A percentile compares a stretch with the other conserved stretches of the same genome.
Evolutionary conservation across 1,140 invertebrate species (phyloP).

Genomic region (Dendroctonus ponderosae): DNA sequence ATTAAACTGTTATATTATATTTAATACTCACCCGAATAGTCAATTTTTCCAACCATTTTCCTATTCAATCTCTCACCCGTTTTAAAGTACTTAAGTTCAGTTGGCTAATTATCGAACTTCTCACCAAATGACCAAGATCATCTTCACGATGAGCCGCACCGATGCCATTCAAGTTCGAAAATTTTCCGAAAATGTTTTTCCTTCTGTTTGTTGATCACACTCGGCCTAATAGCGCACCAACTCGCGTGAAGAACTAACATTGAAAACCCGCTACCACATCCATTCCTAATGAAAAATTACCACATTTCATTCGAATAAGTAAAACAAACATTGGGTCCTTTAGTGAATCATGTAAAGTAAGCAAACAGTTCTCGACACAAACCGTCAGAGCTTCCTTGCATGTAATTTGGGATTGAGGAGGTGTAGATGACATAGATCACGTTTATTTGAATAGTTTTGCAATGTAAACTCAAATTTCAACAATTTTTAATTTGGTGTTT

Average conservation of each 20-base stretch:
- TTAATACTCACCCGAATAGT: slow-evolving; percentile 38
- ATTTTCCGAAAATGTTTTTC: too few relatives aligned
- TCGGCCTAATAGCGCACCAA: background rate
- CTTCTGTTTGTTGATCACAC: background rate
- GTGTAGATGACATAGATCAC: too few relatives aligned
- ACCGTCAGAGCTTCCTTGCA: too few relatives aligned
- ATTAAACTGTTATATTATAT: background rate
- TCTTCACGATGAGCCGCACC: too few relatives aligned
- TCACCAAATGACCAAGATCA: too few relatives aligned
- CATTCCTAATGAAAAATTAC: slow-evolving; percentile 26
- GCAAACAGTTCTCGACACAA: slow-evolving; percentile 7
- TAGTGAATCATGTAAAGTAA: slow-evolving; percentile 23
- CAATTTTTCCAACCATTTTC: slow-evolving; percentile 37
- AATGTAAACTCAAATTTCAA: too few relatives aligned
- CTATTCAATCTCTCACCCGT: too few relatives aligned
- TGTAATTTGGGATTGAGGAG: too few relatives aligned
- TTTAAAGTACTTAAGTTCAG: background rate
- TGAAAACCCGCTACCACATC: slow-evolving; percentile 13
- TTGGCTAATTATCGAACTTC: background rate
- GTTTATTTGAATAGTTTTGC: too few relatives aligned
- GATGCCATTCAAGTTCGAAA: too few relatives aligned
- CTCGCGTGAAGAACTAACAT: slow-evolving; percentile 13
- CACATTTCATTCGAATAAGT: slow-evolving; percentile 27
- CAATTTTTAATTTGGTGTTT: too few relatives aligned
- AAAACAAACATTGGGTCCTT: slow-evolving; percentile 21